Base-by-base conservation (phyloP, 2,113 vertebrate genomes). In the Apteryx owenii region DNA sequence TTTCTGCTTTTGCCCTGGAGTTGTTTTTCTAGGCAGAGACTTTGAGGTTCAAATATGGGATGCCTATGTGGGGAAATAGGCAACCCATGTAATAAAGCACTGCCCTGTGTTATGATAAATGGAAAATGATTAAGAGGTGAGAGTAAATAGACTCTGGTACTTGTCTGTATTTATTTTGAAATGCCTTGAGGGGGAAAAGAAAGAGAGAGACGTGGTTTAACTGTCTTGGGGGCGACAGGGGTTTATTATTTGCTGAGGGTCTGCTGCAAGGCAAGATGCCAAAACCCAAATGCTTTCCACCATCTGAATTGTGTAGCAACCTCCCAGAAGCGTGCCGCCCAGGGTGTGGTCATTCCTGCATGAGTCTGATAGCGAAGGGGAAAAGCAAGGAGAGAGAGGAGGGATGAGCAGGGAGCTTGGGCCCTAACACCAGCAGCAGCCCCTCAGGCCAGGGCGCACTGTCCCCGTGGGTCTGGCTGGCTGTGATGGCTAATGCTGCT, bases 161-260 rank as follows among this genome's bases (percentile, higher is more conserved):
- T 38, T 88, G 40, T 77, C 81, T 88, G 85, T 91, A 68, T 81
- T 94, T 96, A 75, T 73, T 96, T 93, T 87, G 22, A 80, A 89
- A 58, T 73, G 28, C 33, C 58, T 76, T 51, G 15, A 16, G 38
- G 28, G 6, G 10, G 6, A 19, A 5, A 36, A 84, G 76, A 46
- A 40, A 44, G 65, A 65, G 25, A 88, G 54, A 66, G 29, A 91
- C 90, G 79, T 13, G 76, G 20, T 80, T 86, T 93, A 64, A 4
- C 18, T 44, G 7, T 64, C 78, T 33, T 78, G 68, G 11, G 56
- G 16, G 85, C 36, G 17, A 70, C 58, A 2, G 61, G 48, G n/a
- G 17, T 44, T 91, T 88, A 51, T 56, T 85, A 54, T 54, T 72
- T 0, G 0, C 20, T 68, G 46, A 88, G 46, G 53, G 75, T 64